phyloP scores from a whole-genome alignment of 2,113 vertebrate species.

The Colius striatus region DNA sequence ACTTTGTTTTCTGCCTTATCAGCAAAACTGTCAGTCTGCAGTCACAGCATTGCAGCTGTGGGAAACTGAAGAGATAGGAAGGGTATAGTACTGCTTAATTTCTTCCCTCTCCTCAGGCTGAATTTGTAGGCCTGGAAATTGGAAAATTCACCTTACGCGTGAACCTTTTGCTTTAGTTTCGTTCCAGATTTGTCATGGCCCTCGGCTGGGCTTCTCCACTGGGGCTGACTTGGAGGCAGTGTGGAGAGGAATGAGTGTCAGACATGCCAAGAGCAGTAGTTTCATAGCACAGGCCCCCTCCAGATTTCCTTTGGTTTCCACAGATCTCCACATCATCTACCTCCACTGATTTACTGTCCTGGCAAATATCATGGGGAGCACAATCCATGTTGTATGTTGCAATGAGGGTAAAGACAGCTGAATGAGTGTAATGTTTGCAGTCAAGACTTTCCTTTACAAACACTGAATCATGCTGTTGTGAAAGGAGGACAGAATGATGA shows the following conservation, averaged over 20 bases:
- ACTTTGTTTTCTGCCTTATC: neutral
- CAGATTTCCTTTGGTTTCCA: neutral
- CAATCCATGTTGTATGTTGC: neutral
- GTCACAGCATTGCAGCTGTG: neutral
- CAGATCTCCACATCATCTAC: neutral
- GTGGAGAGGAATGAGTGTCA: neutral
- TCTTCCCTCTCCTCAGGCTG: neutral
- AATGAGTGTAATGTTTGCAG: constrained; percentile 51
- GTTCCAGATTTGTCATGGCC: fast-evolving
- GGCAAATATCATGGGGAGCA: neutral
- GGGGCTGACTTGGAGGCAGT: neutral
- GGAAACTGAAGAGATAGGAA: neutral
- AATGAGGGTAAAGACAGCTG: neutral
- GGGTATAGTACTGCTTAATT: neutral
- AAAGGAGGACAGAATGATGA: constrained; percentile 34
- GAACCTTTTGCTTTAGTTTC: neutral
- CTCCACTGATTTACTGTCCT: neutral
- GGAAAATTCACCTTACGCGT: neutral
- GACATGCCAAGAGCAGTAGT: neutral
- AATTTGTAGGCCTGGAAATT: neutral
- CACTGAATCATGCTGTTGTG: constrained; percentile 53
- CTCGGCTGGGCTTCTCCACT: neutral
- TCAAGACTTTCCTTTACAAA: constrained; percentile 50
- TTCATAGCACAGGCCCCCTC: neutral
- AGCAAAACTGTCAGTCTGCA: constrained; percentile 2